Evolutionary conservation across 37 sponge, comb jelly and placozoan species (phyloP), one percentile per base, ranked within the genome.

Genomic region (Haliclona indistincta): DNA sequence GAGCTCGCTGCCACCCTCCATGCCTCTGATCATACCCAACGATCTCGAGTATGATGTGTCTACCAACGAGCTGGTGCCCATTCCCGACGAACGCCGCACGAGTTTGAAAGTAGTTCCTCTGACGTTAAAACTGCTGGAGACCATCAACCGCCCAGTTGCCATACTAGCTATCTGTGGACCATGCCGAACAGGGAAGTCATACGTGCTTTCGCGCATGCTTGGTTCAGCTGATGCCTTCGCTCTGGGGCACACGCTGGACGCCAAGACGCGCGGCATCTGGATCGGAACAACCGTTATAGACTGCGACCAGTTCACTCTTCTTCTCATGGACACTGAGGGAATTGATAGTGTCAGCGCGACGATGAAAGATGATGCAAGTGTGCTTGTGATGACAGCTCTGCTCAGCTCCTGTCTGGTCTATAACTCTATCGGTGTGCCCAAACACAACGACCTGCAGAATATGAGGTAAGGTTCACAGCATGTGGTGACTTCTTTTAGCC

Each of bases 381-480:
- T 79, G 36, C 47, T 68, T n/a, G 70, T 79, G 53, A 23, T 76
- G 35, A 44, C 64, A 3, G 64, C 64, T 19, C 76, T 76, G 0
- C 65, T 76, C 35, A 79, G 80, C 51, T 79, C 80, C 25, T 56
- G 33, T 25, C 49, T 79, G 3, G 56, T 79, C 15, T 79, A 79
- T 70, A 79, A 79, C 62, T 70, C 80, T 17, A 53, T 2, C 29
- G 45, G 40, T 36, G 70, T 69, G 0, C 70, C 70, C 19, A 66
- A 37, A 1, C 25, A 61, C 11, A 15, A 32, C 29, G 80, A 79
- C 25, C 43, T 79, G 20, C 10, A 69, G 22, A 37, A n/a, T 38
- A 79, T 79, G 80, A 56, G 62, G 80, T 79, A 60, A 0, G 51
- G n/a, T n/a, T n/a, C n/a, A n/a, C n/a, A n/a, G n/a, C n/a, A n/a